phyloP scores from a whole-genome alignment of 2,113 vertebrate genomes.

The Potamarius usumacintae region DNA sequence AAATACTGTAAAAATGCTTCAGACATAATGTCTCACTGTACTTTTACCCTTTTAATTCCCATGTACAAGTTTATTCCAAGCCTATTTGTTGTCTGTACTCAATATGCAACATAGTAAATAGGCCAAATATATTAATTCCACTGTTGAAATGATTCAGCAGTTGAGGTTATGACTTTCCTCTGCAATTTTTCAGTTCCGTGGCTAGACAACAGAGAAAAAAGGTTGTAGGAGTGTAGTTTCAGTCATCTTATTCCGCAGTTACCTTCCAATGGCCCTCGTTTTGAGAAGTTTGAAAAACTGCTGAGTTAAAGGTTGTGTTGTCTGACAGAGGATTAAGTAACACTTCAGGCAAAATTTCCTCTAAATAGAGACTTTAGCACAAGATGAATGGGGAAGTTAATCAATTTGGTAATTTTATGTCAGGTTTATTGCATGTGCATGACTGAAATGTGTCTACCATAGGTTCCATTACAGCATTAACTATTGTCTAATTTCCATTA shows the following conservation, averaged over 20 bases:
- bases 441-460: not conserved
- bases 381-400: slow-evolving; percentile 53
- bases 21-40: not conserved
- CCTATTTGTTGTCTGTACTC: not conserved
- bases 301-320: slow-evolving; percentile 44
- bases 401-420: slow-evolving; percentile 51
- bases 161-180: slow-evolving; percentile 26
- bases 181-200: not conserved
- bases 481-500: slow-evolving; percentile 4
- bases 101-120: slow-evolving; percentile 2
- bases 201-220: slow-evolving; percentile 14
- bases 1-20: not conserved
- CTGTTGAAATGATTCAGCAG: slow-evolving; percentile 21
- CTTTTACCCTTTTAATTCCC: not conserved
- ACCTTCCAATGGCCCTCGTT: slow-evolving; percentile 12
- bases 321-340: slow-evolving; percentile 52
- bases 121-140: slow-evolving; percentile 34
- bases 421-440: slow-evolving; percentile 32
- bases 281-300: slow-evolving; percentile 55
- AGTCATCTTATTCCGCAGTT: slow-evolving; percentile 19
- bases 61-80: not conserved
- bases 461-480: not conserved
- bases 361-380: slow-evolving; percentile 46
- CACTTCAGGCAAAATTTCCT: slow-evolving; percentile 39
- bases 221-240: slow-evolving; percentile 1